Percentiles rank a stretch among this genome's conserved stretches.
Conservation (phyloP, 2,797 vertebrate species). For the Amblyopsis hoosieri region DNA sequence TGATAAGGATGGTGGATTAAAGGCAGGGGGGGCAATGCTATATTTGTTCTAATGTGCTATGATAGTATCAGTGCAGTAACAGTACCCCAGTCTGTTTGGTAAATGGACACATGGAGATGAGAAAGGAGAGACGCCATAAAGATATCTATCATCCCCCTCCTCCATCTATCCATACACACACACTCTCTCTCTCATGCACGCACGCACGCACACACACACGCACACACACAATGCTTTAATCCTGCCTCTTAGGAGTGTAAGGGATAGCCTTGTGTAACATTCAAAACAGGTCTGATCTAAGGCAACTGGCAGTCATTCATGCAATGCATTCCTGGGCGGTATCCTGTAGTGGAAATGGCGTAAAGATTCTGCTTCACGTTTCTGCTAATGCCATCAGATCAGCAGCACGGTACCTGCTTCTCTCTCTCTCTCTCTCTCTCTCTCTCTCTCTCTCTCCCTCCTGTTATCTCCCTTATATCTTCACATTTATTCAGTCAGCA, state of each 20-base stretch:
- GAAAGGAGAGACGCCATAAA: constrained; percentile 67
- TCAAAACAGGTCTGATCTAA: constrained; percentile 72
- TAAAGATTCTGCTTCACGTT: constrained; percentile 62
- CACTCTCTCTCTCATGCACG: constrained; percentile 47
- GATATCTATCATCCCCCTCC: constrained; percentile 68
- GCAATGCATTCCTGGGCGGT: constrained; percentile 62
- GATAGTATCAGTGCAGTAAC: constrained; percentile 40
- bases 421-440: constrained; percentile 45
- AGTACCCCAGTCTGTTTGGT: constrained; percentile 63
- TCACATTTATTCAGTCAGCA: constrained; percentile 42
- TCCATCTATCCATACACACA: constrained; percentile 42
- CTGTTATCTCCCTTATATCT: constrained; percentile 10
- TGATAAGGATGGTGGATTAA: constrained; percentile 24
- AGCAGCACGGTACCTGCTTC: constrained; percentile 35
- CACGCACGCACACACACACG: constrained; percentile 46
- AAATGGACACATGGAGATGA: constrained; percentile 70
- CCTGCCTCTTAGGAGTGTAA: constrained; percentile 74
- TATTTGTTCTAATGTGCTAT: background rate
- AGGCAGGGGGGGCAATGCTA: background rate
- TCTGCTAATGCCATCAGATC: constrained; percentile 67
- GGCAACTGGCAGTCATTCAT: constrained; percentile 69
- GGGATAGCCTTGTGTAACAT: constrained; percentile 74
- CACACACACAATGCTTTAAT: constrained; percentile 63
- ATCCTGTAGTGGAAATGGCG: constrained; percentile 54
- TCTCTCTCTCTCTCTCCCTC: constrained; percentile 29